Percentiles rank a stretch among this genome's conserved stretches.
Conservation (phyloP, 2,113 vertebrate genomes). For the Anarrhichthys ocellatus region DNA sequence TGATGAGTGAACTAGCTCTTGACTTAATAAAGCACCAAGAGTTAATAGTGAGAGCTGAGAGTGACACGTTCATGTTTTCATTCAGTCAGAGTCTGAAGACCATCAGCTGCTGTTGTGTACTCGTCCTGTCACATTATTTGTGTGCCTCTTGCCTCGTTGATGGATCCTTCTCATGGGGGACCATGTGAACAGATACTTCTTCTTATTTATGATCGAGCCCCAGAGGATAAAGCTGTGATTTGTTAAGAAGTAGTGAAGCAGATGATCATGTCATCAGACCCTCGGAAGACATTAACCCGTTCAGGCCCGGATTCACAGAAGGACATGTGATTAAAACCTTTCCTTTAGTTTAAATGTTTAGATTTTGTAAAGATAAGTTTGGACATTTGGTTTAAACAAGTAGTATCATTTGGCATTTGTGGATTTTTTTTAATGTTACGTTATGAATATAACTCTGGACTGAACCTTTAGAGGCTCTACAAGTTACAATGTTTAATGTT, state of each 20-base stretch:
- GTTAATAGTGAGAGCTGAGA: neutral
- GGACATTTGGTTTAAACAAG: neutral
- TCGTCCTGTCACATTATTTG: constrained; percentile 18
- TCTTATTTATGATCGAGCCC: constrained; percentile 65
- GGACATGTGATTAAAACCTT: neutral
- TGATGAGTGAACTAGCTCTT: neutral
- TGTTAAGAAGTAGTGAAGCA: constrained; percentile 56
- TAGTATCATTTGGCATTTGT: neutral
- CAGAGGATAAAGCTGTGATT: constrained; percentile 65
- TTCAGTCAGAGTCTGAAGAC: neutral
- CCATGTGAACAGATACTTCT: constrained; percentile 72
- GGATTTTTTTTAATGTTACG: neutral
- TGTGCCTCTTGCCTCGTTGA: neutral
- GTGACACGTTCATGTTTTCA: neutral
- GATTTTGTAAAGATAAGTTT: neutral
- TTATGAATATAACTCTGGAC: neutral
- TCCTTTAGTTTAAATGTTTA: no score
- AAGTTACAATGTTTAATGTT: neutral
- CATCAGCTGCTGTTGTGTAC: constrained; percentile 5
- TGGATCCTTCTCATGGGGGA: constrained; percentile 36
- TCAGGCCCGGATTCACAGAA: constrained; percentile 1
- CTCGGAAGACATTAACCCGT: constrained; percentile 44
- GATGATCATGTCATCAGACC: constrained; percentile 67
- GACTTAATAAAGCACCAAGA: neutral
- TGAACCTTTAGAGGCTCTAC: neutral